Evolutionary conservation across 2,797 vertebrate genomes (phyloP), one percentile per base, ranked within the genome.

Genomic region (Taeniopygia guttata): DNA sequence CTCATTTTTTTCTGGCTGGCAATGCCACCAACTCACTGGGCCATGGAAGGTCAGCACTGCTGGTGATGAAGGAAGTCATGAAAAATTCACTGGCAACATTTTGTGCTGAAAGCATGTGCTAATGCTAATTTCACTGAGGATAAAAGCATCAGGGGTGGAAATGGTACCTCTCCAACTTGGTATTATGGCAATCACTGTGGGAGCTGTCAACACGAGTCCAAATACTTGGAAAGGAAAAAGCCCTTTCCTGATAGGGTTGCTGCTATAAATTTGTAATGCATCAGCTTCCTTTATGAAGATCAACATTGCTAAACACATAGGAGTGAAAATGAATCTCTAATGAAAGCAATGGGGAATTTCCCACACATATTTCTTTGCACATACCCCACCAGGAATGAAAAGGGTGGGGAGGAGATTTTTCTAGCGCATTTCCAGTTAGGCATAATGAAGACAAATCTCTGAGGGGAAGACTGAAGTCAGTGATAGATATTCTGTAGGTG

Each of bases 71-170:
- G 63, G 32, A 79, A 90, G 52, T 73, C 22, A 96, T 92, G 73
- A 93, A 96, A 95, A 95, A 91, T 77, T 94, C 89, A 91, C 95
- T 87, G 70, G 70, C 94, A 92, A 90, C 64, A 76, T 72, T 95
- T 75, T 84, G 76, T 63, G 74, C 84, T 85, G 72, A 69, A 87
- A 92, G 81, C 17, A 19, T 68, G 64, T 64, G 68, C 30, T 94
- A 82, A 87, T 58, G 78, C 34, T 95, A 76, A 89, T 90, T 95
- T 85, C 49, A 43, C 60, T 51, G 72, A 15, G 64, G 60, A 62
- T 87, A 94, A 93, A 92, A 93, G 76, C 64, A 54, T 52, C 0
- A 26, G 79, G 87, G 76, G 84, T 92, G 82, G 87, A 89, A 95
- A 93, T 77, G 72, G 86, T 95, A 77, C 56, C 38, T 91, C 88